Conservation (phyloP, 2,888 invertebrate genomes). For the Pyrochroa serraticornis region DNA sequence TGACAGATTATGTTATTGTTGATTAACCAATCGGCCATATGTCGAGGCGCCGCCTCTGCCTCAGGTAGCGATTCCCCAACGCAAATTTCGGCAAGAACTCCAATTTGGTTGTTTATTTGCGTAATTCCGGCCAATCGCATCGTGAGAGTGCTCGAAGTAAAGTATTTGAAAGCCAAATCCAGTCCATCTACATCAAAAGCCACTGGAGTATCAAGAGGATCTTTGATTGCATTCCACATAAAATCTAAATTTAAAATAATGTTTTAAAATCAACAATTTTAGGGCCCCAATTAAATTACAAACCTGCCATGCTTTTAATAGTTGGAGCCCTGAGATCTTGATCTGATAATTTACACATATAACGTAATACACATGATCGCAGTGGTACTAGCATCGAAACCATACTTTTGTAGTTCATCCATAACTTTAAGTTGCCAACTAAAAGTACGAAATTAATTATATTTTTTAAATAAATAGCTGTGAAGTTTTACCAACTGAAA, state of each 20-base stretch:
- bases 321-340: slow-evolving; percentile 87
- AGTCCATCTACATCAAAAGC: slow-evolving; percentile 90
- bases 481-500: slow-evolving; percentile 67
- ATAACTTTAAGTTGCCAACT: slow-evolving; percentile 90
- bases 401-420: slow-evolving; percentile 91
- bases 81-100: slow-evolving; percentile 88
- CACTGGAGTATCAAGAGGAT: slow-evolving; percentile 83
- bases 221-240: slow-evolving; percentile 95
- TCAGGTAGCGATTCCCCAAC: slow-evolving; percentile 87
- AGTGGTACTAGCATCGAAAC: slow-evolving; percentile 88
- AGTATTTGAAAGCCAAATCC: slow-evolving; percentile 93
- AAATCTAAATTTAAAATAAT: slow-evolving; percentile 69
- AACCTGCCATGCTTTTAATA: slow-evolving; percentile 91
- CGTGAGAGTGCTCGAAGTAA: slow-evolving; percentile 91
- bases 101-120: slow-evolving; percentile 93
- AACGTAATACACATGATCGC: slow-evolving; percentile 84
- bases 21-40: slow-evolving; percentile 87
- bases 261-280: background rate
- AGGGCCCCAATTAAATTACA: slow-evolving; percentile 38
- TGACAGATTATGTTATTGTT: slow-evolving; percentile 90
- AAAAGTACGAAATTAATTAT: slow-evolving; percentile 34
- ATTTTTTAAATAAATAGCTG: slow-evolving; percentile 2
- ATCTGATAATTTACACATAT: slow-evolving; percentile 93
- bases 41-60: slow-evolving; percentile 83
- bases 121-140: slow-evolving; percentile 93